These are phyloP conservation scores for Melipona beecheii DNA, from an alignment of 2,888 invertebrate species.

Conservation along the genomic window DNA sequence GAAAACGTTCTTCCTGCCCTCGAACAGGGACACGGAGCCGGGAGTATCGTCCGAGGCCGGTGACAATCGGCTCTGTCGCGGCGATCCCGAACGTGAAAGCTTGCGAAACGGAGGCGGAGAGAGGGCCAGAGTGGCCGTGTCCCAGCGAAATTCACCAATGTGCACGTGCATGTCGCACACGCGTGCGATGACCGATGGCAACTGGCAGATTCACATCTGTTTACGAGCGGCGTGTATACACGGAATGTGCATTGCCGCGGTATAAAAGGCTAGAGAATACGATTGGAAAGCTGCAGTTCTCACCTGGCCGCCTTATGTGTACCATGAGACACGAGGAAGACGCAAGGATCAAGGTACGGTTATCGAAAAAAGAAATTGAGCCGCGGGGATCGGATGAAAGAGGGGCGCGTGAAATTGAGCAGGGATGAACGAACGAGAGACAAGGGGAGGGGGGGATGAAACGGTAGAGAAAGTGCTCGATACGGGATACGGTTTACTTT, in stretches of 20 bases:
- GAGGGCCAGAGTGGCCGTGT: conserved; percentile 13
- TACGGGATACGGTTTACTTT: conserved; percentile 12
- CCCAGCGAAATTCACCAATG: conserved; percentile 33
- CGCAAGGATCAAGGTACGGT: conserved; percentile 80
- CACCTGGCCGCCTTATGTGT: conserved; percentile 75
- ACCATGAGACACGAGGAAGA: conserved; percentile 70
- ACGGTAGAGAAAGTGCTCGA: conserved; percentile 9
- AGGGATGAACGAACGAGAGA: neutral
- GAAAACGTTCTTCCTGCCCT: neutral
- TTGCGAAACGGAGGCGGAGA: conserved; percentile 1
- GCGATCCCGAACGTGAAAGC: conserved; percentile 17
- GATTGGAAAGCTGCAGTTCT: conserved; percentile 81
- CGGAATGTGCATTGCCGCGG: conserved; percentile 58
- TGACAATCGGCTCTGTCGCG: neutral
- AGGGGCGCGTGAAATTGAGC: too few relatives aligned
- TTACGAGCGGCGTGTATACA: conserved; percentile 57
- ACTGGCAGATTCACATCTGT: conserved; percentile 52
- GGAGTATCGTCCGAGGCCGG: neutral
- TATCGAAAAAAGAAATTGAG: conserved; percentile 19
- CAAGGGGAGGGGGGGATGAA: neutral
- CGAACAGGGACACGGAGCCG: neutral
- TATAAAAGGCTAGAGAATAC: conserved; percentile 80
- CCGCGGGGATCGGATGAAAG: neutral
- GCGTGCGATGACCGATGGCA: conserved; percentile 27
- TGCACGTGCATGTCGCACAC: conserved; percentile 23